Percentiles rank a stretch among this genome's conserved stretches.
Evolutionary conservation across 2,113 vertebrate species (phyloP).

Genomic region (Rafetus swinhoei): DNA sequence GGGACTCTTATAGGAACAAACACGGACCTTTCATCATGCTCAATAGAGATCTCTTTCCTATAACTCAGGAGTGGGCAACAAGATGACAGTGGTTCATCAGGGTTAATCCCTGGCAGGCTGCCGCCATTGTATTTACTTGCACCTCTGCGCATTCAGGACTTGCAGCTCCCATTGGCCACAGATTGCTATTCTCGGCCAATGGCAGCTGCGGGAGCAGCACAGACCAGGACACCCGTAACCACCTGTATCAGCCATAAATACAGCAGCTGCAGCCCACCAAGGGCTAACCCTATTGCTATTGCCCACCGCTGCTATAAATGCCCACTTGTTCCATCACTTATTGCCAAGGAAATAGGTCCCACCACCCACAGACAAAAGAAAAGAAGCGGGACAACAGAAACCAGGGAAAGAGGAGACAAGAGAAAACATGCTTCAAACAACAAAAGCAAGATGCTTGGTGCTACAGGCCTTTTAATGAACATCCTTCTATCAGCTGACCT

Average conservation of each 20-base stretch:
- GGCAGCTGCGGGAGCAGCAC: too few species aligned
- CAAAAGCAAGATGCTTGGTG: background rate
- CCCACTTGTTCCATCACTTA: background rate
- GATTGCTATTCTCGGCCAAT: too few species aligned
- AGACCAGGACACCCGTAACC: too few species aligned
- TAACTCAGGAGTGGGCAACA: background rate
- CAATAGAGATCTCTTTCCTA: background rate
- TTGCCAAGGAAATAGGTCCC: background rate
- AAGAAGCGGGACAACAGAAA: background rate
- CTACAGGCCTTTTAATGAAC: background rate
- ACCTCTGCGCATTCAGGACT: too few species aligned
- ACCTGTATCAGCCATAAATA: too few species aligned
- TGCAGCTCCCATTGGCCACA: too few species aligned
- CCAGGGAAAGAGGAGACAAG: background rate
- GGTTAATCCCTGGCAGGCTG: too few species aligned
- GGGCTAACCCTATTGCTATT: too few species aligned
- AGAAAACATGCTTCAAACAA: background rate
- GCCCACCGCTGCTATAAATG: background rate
- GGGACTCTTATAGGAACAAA: background rate
- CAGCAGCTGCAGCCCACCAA: too few species aligned
- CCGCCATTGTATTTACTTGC: too few species aligned
- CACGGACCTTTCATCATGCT: background rate
- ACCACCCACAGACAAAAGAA: background rate
- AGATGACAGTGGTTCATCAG: too few species aligned
- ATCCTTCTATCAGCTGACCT: background rate